phyloP scores from a whole-genome alignment of 1,140 invertebrate genomes.

The Macrobrachium rosenbergii region DNA sequence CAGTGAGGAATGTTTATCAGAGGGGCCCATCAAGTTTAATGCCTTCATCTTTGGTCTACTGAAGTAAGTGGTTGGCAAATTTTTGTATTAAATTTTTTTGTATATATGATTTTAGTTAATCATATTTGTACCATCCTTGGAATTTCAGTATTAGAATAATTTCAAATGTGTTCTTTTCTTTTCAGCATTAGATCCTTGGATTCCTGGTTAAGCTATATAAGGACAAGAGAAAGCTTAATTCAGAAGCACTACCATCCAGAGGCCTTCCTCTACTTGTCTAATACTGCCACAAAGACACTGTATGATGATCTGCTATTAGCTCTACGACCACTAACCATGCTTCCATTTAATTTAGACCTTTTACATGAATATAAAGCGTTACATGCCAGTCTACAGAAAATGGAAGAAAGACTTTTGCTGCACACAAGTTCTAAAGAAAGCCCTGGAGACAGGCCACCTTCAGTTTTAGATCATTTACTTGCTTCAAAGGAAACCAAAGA shows the following conservation, averaged over 20 bases:
- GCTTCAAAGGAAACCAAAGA: conserved; percentile 72
- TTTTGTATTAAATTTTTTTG: not conserved
- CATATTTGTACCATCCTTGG: not conserved
- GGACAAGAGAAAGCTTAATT: conserved; percentile 85
- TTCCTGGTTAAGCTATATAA: conserved; percentile 86
- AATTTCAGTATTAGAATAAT: not conserved
- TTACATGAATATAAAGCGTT: conserved; percentile 84
- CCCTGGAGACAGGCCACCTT: conserved; percentile 70
- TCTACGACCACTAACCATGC: conserved; percentile 81
- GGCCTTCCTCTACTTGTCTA: conserved; percentile 80
- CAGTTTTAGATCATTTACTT: conserved; percentile 73
- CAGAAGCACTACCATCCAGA: conserved; percentile 83
- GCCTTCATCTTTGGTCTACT: conserved; percentile 89
- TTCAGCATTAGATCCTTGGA: conserved; percentile 83
- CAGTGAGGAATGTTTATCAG: conserved; percentile 84
- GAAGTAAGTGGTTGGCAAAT: conserved; percentile 78
- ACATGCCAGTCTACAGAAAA: conserved; percentile 81
- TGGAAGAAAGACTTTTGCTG: conserved; percentile 69
- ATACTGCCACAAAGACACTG: conserved; percentile 74
- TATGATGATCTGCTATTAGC: conserved; percentile 81
- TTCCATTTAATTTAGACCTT: conserved; percentile 85
- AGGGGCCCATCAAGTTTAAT: conserved; percentile 89
- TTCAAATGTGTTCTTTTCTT: conserved; percentile 64
- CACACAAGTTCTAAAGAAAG: conserved; percentile 71
- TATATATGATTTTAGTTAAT: conserved; percentile 9